These are phyloP conservation scores for Micrasema longulum DNA, from an alignment of 1,140 invertebrate species.

Conservation along the genomic window DNA sequence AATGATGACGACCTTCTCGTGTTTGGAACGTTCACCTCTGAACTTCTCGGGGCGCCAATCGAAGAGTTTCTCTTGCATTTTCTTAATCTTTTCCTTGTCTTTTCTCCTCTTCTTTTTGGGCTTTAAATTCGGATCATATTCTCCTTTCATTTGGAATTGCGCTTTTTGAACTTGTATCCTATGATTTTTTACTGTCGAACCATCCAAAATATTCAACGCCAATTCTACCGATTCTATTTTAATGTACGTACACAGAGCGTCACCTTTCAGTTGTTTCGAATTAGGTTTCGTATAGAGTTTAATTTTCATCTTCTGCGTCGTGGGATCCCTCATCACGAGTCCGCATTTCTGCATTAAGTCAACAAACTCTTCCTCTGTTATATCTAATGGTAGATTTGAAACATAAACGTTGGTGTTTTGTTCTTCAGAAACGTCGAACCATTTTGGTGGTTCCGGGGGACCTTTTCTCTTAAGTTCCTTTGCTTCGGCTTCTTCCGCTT, in stretches of 20 bases:
- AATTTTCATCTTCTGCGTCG: constrained; percentile 88
- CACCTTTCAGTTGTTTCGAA: constrained; percentile 91
- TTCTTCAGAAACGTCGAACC: constrained; percentile 95
- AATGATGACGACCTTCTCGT: constrained; percentile 92
- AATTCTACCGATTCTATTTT: constrained; percentile 96
- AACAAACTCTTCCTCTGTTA: constrained; percentile 90
- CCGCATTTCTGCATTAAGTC: constrained; percentile 97
- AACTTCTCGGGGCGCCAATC: constrained; percentile 95
- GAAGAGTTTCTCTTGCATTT: constrained; percentile 96
- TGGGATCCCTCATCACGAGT: constrained; percentile 90
- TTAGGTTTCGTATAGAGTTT: constrained; percentile 92
- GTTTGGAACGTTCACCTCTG: constrained; percentile 83
- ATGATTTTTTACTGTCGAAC: constrained; percentile 81
- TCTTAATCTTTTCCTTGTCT: constrained; percentile 91
- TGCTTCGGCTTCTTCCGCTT: constrained; percentile 55
- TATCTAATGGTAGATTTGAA: constrained; percentile 88
- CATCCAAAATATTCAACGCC: constrained; percentile 93
- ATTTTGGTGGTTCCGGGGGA: constrained; percentile 71
- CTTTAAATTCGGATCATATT: constrained; percentile 94
- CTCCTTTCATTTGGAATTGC: constrained; percentile 94
- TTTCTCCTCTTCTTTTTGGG: constrained; percentile 93
- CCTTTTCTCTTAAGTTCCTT: constrained; percentile 62
- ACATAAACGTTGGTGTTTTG: constrained; percentile 98
- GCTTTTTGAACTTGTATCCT: constrained; percentile 91
- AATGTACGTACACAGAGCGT: constrained; percentile 97